Evolutionary conservation across 2,113 vertebrate species (phyloP).

Genomic region (Taxidea taxus): DNA sequence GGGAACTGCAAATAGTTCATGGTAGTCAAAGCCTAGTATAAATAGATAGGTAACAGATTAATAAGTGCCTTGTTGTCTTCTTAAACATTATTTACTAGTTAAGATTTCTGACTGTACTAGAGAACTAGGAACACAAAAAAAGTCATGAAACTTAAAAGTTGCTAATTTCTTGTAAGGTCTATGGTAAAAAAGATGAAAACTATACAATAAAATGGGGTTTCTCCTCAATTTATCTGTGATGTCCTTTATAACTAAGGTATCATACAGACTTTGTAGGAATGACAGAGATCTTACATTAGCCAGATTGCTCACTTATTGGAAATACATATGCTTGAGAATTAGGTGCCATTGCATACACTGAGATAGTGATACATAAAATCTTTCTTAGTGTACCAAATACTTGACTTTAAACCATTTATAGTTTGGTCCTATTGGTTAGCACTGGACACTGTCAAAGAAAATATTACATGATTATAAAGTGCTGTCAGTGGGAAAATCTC

Average conservation of each 20-base stretch:
- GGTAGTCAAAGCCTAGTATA: not conserved
- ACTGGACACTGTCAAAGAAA: not conserved
- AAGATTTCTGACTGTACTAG: not conserved
- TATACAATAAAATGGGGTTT: not conserved
- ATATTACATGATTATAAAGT: not conserved
- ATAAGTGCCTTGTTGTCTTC: not conserved
- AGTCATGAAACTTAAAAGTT: not conserved
- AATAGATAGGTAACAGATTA: not conserved
- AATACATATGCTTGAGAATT: not conserved
- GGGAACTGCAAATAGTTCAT: not conserved
- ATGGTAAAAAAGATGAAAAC: not conserved
- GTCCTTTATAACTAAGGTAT: not conserved
- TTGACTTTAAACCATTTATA: not conserved
- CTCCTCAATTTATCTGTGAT: not conserved
- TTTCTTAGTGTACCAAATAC: not conserved
- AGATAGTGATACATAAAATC: not conserved
- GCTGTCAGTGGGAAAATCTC: not conserved
- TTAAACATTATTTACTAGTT: conserved; percentile 8
- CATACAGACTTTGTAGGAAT: not conserved
- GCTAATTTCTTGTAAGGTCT: not conserved
- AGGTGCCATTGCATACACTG: not conserved
- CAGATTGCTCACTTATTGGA: not conserved
- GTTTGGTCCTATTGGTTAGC: not conserved
- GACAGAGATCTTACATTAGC: not conserved
- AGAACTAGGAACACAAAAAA: conserved; percentile 7